Base-by-base conservation (phyloP, 2,888 invertebrate species). In the Chelonus formosanus region DNA sequence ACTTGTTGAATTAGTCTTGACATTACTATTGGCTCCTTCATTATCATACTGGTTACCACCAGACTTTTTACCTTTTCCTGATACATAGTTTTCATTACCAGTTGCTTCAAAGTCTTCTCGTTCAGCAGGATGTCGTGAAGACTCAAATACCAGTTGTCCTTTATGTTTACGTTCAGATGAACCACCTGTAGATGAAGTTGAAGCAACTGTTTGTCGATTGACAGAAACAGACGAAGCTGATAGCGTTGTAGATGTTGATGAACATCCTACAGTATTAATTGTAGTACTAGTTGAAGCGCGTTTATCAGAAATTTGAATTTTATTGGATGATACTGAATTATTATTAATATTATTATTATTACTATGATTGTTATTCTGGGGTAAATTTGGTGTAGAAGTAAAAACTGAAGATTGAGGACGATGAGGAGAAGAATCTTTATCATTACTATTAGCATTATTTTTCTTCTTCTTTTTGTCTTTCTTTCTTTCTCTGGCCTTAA, bases 21-120 rank as follows among this genome's bases (percentile, higher is more conserved):
- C 67, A 40, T 79, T 73, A 36, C 75, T 76, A 67, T 79, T 83
- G 55, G 79, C 54, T 5, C 74, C 55, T 44, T 81, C 79, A 3
- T 75, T 72, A 57, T 82, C 83, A 56, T 79, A 82, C 53, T 80
- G 80, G 75, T 78, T 80, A 40, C 70, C 75, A 47, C 75, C 77
- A 48, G 78, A 77, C 70, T 84, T 81, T 71, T 86, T 85, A 45
- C 85, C 84, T 67, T 83, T 85, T 2, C 84, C 82, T 54, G 88
- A 84, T 67, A 87, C 83, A 71, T 88, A 88, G 36, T 83, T 86
- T 72, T 89, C 89, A 75, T 89, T 91, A 73, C 91, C 91, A 36
- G 89, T 90, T 40, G 89, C 88, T 78, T 92, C 92, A 80, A 90
- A 89, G 83, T 92, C 92, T 76, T 92, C 92, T 77, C 90, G 87